Base-by-base conservation (phyloP, 2,797 vertebrate genomes). In the Centroberyx gerrardi region DNA sequence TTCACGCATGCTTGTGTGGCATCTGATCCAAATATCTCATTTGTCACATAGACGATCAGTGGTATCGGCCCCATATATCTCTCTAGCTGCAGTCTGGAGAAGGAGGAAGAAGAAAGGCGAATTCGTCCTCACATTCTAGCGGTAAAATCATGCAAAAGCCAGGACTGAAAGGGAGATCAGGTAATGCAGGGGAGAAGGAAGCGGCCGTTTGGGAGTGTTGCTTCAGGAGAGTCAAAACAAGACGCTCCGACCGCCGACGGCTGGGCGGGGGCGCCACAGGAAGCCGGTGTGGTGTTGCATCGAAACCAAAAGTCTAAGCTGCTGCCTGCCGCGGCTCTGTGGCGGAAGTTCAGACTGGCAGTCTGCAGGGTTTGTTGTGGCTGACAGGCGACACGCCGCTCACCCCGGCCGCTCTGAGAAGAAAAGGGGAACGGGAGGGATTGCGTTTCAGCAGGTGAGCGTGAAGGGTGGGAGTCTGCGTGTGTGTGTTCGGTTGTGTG, bases 341-440 rank as follows among this genome's bases (percentile, higher is more conserved):
- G 82, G 76, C 62, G n/a, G 4, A 68, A 68, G 59, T 29, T 84
- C 31, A 70, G 72, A 67, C 70, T 60, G 70, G 72, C 62, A 72
- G 83, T 79, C 80, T 77, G 75, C 69, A 67, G 22, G 62, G 63
- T 58, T 80, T 83, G 86, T 74, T 82, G 85, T 83, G 85, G 73
- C 84, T 64, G 71, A 70, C 82, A 76, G 80, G 53, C 8, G 53
- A 69, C 79, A 51, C 64, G 8, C 13, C 22, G 69, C 79, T 76
- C 60, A 44, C 72, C 69, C 70, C 15, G 14, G 28, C 65, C 67
- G 14, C 68, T 63, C 75, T 18, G 17, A n/a, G n/a, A n/a, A 80
- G 70, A 84, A 87, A 89, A 0, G 72, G 88, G 91, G 87, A 90
- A n/a, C n/a, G 86, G 78, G 81, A 80, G 73, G 80, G 53, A 38